A percentile compares a stretch with the other conserved stretches of the same genome.
These are phyloP conservation scores for Natrix natrix DNA, from an alignment of 2,797 vertebrate genomes.

Conservation along the genomic window DNA sequence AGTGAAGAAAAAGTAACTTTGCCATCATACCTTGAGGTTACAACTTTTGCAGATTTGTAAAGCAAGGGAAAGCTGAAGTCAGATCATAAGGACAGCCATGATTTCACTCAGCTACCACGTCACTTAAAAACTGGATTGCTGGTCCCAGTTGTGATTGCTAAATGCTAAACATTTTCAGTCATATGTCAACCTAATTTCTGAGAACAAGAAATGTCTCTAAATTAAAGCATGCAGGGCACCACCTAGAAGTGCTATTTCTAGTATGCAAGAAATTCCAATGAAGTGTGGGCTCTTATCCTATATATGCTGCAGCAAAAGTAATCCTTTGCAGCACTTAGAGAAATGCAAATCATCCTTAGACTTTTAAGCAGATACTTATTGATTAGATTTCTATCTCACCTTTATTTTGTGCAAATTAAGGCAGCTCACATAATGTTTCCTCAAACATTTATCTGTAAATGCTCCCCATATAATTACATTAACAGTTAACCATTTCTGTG, in stretches of 20 bases:
- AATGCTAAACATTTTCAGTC: background rate
- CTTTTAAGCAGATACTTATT: background rate
- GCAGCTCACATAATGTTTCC: background rate
- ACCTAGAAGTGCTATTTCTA: background rate
- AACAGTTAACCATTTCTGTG: background rate
- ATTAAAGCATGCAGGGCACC: background rate
- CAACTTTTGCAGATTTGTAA: background rate
- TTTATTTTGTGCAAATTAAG: background rate
- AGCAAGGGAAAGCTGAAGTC: background rate
- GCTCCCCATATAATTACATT: background rate
- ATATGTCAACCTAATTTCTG: background rate
- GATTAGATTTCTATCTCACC: background rate
- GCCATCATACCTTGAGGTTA: background rate
- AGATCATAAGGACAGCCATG: background rate
- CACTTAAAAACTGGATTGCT: background rate
- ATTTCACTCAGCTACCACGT: background rate
- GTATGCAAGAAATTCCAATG: background rate
- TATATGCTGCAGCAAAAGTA: background rate
- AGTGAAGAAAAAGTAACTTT: background rate
- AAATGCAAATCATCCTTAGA: background rate
- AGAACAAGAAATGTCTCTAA: background rate
- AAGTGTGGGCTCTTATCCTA: background rate
- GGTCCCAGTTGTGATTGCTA: background rate
- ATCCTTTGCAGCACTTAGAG: background rate
- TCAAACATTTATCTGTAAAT: background rate